Base-by-base conservation (phyloP, 2,888 invertebrate genomes). In the Adelphocoris suturalis region DNA sequence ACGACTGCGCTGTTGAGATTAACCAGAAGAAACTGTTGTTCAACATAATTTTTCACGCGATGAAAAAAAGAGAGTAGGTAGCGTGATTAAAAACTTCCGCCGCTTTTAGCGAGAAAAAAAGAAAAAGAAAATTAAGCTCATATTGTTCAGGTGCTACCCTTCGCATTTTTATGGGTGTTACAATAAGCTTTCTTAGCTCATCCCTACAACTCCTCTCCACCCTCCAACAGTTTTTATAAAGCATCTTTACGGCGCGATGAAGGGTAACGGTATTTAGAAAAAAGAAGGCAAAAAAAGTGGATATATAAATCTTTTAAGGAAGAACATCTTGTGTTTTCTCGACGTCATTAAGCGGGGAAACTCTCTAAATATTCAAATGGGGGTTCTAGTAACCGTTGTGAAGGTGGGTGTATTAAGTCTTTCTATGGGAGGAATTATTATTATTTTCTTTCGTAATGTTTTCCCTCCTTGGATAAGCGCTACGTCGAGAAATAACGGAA, bases 101-200 rank as follows among this genome's bases (percentile, higher is more conserved):
- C 68, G 68, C 68, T 68, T 12, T 23, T 68, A 68, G 12, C 68
- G 23, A 27, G 68, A 23, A 68, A 68, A 68, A 68, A 19, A 61
- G 19, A n/a, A 61, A 61, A 9, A 61, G 19, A 61, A 61, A 68
- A 68, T 68, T 23, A 68, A 23, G 23, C 68, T 68, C 68, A 68
- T 68, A 68, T 68, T 68, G 68, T 68, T 23, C 68, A 68, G 68
- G 68, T 68, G 68, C 68, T 23, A 23, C 68, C 68, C 68, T 68
- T 68, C 68, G 68, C 23, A 68, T 68, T 68, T 68, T 68, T 68
- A 68, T 68, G 23, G 23, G 68, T 23, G 68, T 68, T 68, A 68
- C 68, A 68, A 68, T 68, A 23, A 68, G 68, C 23, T 68, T 68
- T 23, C 27, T 68, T 68, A 68, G 68, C 68, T 68, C 68, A 68